Base-by-base conservation (phyloP, 35 echinoderm and acorn worm species). In the Patiria miniata region DNA sequence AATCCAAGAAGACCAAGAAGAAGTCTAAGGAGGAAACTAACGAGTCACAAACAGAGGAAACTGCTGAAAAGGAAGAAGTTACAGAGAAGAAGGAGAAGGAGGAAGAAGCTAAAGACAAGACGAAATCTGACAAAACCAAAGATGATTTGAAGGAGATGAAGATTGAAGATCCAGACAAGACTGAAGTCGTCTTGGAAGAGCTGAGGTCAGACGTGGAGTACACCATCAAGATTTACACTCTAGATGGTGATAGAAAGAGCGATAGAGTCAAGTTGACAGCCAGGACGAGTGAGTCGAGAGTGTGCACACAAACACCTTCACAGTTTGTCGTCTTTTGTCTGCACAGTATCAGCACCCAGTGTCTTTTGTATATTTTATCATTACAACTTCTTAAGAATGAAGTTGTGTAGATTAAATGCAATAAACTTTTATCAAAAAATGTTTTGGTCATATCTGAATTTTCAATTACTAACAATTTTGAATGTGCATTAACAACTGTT, bases 211-310 rank as follows among this genome's bases (percentile, higher is more conserved):
- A 89, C 6, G 54, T 17, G 2, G 83, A 85, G 39, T 93, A 93
- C 79, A 80, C 89, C 36, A 81, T 93, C 21, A 89, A 89, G 78
- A 93, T 93, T 68, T 93, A 55, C 61, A 83, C 82, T 23, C 30
- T 93, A 6, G 39, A 87, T 76, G 85, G 85, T 77, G 91, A 88
- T 29, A 37, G 57, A 37, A 86, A 93, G 80, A 93, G 91, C 61
- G 85, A 93, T 54, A 39, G 82, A 36, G 91, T 93, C 34, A 88
- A 87, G 52, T 23, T 93, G 39, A 77, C 79, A 53, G 91, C 86
- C 17, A 93, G 82, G 81, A 87, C 91, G 44, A 79, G 91, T 93
- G 82, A 81, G 91, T 61, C 0, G 18, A 73, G 29, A 18, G 34
- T 47, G 42, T 47, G 4, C 42, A 47, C 42, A 6, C 12, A 30